Percentiles rank a stretch among this genome's conserved stretches.
Evolutionary conservation across 64 coral and sea anemone species (phyloP).

Genomic region (Porites australiensis): DNA sequence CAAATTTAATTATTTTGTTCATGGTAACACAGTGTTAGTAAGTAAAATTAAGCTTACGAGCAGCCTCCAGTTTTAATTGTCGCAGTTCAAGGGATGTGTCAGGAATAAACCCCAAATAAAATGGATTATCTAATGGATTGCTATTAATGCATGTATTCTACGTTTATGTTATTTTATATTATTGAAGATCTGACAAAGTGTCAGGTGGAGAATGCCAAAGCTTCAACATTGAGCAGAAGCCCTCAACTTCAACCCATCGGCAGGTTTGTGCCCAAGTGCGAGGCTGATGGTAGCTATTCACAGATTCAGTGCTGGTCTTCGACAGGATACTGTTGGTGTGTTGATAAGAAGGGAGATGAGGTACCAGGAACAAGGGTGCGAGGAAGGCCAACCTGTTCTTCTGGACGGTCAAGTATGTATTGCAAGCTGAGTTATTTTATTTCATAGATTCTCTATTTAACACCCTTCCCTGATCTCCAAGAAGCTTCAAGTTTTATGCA

Average conservation of each 20-base stretch:
- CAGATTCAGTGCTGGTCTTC: constrained; percentile 90
- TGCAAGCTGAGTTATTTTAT: not conserved
- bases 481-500: not conserved
- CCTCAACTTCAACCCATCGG: constrained; percentile 75
- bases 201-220: constrained; percentile 71
- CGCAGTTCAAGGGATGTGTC: too few species aligned
- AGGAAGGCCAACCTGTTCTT: constrained; percentile 66
- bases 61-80: too few species aligned
- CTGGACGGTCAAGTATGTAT: constrained; percentile 18
- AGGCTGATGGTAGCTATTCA: constrained; percentile 63
- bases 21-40: too few species aligned
- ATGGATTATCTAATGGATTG: too few species aligned
- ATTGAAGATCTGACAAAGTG: constrained; percentile 60
- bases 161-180: not conserved
- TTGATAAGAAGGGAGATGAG: constrained; percentile 66
- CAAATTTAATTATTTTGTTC: too few species aligned
- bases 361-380: constrained; percentile 67
- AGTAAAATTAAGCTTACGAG: too few species aligned
- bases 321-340: constrained; percentile 96
- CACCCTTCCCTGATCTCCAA: not conserved
- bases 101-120: too few species aligned
- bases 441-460: not conserved
- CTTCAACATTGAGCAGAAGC: constrained; percentile 42
- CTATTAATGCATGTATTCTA: too few species aligned
- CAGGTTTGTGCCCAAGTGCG: constrained; percentile 86